Percentiles rank a stretch among this genome's conserved stretches.
Conservation (phyloP, 2,113 vertebrate species). For the Carollia perspicillata region DNA sequence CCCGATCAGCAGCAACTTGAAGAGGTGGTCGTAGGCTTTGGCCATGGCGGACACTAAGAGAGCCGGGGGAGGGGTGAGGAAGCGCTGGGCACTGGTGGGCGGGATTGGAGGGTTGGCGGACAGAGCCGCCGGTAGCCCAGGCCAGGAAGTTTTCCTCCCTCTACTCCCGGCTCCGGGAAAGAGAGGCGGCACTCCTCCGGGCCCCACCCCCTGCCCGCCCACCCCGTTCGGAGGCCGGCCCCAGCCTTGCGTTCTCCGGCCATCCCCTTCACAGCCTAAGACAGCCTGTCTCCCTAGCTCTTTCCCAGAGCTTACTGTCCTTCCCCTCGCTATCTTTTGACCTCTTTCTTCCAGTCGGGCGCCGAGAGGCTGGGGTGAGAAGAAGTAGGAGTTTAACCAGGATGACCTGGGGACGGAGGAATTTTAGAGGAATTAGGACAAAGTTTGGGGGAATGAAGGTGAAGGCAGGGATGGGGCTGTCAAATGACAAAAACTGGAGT, state of each 20-base stretch:
- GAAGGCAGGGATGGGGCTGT: not conserved
- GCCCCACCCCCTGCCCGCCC: slow-evolving; percentile 55
- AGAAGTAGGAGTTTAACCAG: not conserved
- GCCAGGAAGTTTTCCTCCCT: slow-evolving; percentile 70
- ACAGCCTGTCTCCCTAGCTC: not conserved
- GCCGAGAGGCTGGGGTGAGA: not conserved
- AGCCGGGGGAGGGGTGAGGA: not conserved
- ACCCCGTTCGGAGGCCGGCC: not conserved
- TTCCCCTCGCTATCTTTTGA: no score
- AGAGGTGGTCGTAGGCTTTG: slow-evolving; percentile 96
- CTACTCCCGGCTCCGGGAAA: slow-evolving; percentile 65
- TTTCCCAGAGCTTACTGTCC: not conserved
- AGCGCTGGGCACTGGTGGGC: slow-evolving; percentile 5
- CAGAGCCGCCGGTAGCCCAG: not conserved
- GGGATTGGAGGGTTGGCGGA: not conserved
- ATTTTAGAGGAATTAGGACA: not conserved
- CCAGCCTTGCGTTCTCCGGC: fast-evolving
- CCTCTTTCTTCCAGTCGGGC: not conserved
- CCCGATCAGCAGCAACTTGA: slow-evolving; percentile 93
- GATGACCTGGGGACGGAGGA: not conserved
- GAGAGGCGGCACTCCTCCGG: slow-evolving; percentile 39
- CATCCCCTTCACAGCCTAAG: not conserved
- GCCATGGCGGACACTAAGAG: slow-evolving; percentile 78
- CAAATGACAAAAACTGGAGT: not conserved
- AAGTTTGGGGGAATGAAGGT: not conserved